Evolutionary conservation across 1,140 invertebrate genomes (phyloP), one percentile per base, ranked within the genome.

Genomic region (Diabrotica virgifera): DNA sequence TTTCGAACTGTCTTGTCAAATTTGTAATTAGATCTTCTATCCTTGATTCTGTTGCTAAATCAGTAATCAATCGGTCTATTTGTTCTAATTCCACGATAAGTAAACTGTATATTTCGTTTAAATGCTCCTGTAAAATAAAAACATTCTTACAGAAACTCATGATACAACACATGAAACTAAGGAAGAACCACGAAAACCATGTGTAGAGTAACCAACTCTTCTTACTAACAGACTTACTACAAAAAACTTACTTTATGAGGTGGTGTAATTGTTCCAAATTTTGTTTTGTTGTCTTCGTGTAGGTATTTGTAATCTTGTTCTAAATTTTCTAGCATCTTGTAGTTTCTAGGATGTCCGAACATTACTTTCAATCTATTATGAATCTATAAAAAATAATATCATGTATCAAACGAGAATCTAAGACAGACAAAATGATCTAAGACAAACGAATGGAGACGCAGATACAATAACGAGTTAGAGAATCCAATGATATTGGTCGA

Each of bases 261-360:
- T 11, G 24, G 35, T 36, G 14, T 9, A n/a, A 54, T 54, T 36
- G n/a, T 36, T 10, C 36, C 35, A 8, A 56, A 13, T 56, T 36
- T 63, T 5, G 9, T 1, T 24, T 54, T 35, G 40, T 40, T 46
- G 9, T 63, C 52, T 7, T 63, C n/a, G 11, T 24, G 4, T 5
- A 63, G 14, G 8, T 9, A n/a, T 36, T 60, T 6, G 6, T 40
- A 60, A 6, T 60, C 59, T 5, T n/a, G 5, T 24, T 50, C 38
- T 8, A 69, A 24, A 12, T 66, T 57, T 53, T 64, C 61, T 24
- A 69, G 36, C 14, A 69, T 35, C 10, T n/a, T 14, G 36, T 24
- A 62, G 37, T 69, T 66, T 4, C 52, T 63, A 5, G 68, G 68
- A 66, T 69, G 68, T 8, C 68, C 68, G n/a, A 46, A 46, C 40